These are phyloP conservation scores for Crenichthys baileyi DNA, from an alignment of 2,797 vertebrate genomes.

Conservation along the genomic window DNA sequence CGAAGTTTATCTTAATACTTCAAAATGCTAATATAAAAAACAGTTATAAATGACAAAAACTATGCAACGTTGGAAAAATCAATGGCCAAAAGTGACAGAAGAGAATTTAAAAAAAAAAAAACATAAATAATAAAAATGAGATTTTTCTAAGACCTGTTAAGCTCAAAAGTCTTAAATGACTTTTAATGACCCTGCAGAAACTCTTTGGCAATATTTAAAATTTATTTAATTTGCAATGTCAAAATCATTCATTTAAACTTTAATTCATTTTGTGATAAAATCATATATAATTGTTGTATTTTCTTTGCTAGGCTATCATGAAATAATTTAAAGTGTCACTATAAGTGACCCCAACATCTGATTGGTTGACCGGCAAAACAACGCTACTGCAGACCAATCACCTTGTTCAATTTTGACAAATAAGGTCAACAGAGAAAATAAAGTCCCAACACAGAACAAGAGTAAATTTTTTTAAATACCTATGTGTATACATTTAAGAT, in stretches of 20 bases:
- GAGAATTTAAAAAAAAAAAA: not conserved
- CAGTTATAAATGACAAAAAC: not conserved
- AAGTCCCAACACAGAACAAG: not conserved
- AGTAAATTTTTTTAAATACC: not conserved
- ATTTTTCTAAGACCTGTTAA: not conserved
- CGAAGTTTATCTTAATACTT: not conserved
- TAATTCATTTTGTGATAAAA: not conserved
- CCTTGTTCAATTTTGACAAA: too few species aligned
- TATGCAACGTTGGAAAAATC: not conserved
- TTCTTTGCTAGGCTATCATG: not conserved
- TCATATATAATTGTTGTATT: not conserved
- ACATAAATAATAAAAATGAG: not conserved
- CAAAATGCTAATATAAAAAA: not conserved
- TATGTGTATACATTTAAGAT: not conserved
- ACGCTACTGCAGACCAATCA: not conserved
- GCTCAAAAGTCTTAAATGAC: not conserved
- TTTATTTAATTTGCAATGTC: not conserved
- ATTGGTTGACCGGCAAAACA: not conserved
- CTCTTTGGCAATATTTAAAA: not conserved
- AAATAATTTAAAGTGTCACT: not conserved
- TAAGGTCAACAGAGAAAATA: not conserved
- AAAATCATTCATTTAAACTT: not conserved
- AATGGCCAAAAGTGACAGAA: not conserved
- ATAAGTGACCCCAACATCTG: not conserved
- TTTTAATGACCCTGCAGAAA: not conserved